Evolutionary conservation across 1,140 invertebrate species (phyloP).

Genomic region (Piezodorus guildinii): DNA sequence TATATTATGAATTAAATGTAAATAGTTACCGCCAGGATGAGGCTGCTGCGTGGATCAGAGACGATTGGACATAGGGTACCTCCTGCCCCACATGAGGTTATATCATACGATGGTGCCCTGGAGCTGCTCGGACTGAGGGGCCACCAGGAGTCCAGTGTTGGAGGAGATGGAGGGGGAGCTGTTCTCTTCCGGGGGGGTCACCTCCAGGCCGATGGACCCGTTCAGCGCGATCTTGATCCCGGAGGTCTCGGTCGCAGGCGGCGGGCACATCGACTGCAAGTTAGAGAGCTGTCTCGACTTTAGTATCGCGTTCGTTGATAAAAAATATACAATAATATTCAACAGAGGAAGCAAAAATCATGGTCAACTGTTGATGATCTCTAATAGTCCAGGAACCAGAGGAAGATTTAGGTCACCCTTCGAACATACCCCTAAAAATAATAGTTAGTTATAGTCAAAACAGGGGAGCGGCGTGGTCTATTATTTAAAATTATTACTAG

Average conservation of each 20-base stretch:
- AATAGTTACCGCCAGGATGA: not conserved
- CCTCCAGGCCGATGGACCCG: slow-evolving; percentile 72
- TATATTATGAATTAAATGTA: not conserved
- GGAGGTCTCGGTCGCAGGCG: slow-evolving; percentile 34
- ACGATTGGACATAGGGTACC: slow-evolving; percentile 57
- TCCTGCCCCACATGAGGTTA: slow-evolving; percentile 78
- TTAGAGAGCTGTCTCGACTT: not conserved
- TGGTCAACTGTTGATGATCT: no score
- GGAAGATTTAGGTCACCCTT: no score
- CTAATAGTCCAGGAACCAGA: no score
- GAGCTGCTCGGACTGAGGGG: slow-evolving; percentile 53
- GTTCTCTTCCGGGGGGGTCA: slow-evolving; percentile 67
- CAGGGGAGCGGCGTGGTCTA: no score
- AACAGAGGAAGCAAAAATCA: no score
- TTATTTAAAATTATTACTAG: no score
- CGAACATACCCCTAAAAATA: no score
- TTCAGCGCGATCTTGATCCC: slow-evolving; percentile 74
- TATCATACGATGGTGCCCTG: slow-evolving; percentile 87
- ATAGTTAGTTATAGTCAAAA: no score
- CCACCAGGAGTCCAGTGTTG: slow-evolving; percentile 41
- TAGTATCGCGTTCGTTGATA: no score
- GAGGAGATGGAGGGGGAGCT: slow-evolving; percentile 38
- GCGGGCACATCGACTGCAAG: not conserved
- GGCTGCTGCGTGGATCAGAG: slow-evolving; percentile 35
- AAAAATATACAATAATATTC: no score